Conservation (phyloP, 2,797 vertebrate genomes). For the Loris lydekkerianus region DNA sequence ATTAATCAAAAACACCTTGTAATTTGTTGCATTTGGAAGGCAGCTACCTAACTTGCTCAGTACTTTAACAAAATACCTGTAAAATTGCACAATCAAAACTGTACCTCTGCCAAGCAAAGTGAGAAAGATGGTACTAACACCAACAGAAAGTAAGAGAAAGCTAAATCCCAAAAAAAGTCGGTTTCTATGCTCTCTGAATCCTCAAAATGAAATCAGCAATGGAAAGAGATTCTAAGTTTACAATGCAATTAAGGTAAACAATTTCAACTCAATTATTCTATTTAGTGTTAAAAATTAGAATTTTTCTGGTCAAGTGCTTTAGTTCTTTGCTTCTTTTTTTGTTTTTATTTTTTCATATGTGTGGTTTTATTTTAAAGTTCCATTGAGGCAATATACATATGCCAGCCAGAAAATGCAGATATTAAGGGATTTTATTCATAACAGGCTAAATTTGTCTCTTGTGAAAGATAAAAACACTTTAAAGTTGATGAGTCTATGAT, state of each 20-base stretch:
- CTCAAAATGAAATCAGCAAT: conserved; percentile 20
- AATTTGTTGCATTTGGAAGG: conserved; percentile 51
- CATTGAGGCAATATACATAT: background rate
- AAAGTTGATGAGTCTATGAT: conserved; percentile 67
- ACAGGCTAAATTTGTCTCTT: conserved; percentile 74
- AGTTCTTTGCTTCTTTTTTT: background rate
- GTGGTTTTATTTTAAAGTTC: conserved; percentile 67
- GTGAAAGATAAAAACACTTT: conserved; percentile 73
- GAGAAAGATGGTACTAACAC: background rate
- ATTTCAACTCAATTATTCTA: conserved; percentile 49
- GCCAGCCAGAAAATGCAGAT: conserved; percentile 1
- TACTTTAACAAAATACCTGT: conserved; percentile 63
- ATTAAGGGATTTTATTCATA: conserved; percentile 77
- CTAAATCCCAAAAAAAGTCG: background rate
- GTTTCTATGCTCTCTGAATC: background rate
- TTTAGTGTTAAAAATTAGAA: conserved; percentile 45
- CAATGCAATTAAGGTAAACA: conserved; percentile 58
- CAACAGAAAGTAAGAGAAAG: background rate
- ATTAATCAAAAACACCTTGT: conserved; percentile 63
- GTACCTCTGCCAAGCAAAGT: background rate
- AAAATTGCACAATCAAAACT: conserved; percentile 44
- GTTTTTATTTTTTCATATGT: conserved; percentile 7
- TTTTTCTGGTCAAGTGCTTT: conserved; percentile 42
- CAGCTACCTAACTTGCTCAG: conserved; percentile 36
- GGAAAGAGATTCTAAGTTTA: background rate